Evolutionary conservation across 2,113 vertebrate genomes (phyloP).

Genomic region (Siniperca chuatsi): DNA sequence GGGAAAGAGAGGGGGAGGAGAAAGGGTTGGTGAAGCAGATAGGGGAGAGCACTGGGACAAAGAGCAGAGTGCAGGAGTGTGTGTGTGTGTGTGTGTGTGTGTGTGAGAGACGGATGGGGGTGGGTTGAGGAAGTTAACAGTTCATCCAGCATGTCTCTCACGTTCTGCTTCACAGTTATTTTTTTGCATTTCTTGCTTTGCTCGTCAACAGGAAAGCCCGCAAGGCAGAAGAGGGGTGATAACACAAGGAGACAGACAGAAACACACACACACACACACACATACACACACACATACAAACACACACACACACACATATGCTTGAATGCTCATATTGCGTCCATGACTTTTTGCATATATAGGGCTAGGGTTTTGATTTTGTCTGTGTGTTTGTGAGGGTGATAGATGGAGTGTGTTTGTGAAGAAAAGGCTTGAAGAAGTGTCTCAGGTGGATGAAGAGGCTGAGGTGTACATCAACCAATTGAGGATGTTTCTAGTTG

Average conservation of each 20-base stretch:
- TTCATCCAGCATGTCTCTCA: constrained; percentile 60
- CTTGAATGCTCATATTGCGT: neutral
- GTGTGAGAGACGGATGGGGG: constrained; percentile 25
- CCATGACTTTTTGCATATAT: neutral
- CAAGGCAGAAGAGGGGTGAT: constrained; percentile 48
- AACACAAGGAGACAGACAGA: constrained; percentile 55
- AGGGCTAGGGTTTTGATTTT: neutral
- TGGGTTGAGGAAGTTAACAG: constrained; percentile 61
- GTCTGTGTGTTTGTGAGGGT: constrained; percentile 1
- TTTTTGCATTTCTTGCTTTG: constrained; percentile 35
- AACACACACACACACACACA: neutral
- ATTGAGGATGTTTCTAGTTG: neutral
- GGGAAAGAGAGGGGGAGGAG: neutral
- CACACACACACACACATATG: neutral
- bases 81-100: constrained; percentile 20
- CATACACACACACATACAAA: neutral
- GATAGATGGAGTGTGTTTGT: constrained; percentile 23
- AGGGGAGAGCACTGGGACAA: constrained; percentile 37
- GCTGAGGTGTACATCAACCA: neutral
- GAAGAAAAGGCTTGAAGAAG: constrained; percentile 2
- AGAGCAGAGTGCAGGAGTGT: constrained; percentile 44
- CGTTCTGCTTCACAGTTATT: constrained; percentile 57
- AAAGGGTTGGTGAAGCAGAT: neutral
- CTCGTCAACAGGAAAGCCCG: constrained; percentile 59
- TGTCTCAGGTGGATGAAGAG: neutral